Base-by-base conservation (phyloP, 1,140 invertebrate species). In the Cyrtorhinus lividipennis region DNA sequence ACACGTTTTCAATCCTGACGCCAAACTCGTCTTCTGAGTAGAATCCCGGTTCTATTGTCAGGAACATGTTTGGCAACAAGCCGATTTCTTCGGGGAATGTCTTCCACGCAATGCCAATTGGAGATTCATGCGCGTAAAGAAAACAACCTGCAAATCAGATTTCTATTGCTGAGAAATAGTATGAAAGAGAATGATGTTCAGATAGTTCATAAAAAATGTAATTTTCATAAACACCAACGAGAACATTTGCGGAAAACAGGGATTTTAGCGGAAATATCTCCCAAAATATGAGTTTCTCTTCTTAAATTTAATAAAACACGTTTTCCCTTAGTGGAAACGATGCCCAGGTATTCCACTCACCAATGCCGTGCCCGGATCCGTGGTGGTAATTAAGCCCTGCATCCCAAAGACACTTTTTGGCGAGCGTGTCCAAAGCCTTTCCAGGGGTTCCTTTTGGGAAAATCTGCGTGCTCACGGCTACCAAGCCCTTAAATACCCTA, bases 281-380 rank as follows among this genome's bases (percentile, higher is more conserved):
- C n/a, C n/a, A n/a, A n/a, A n/a, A n/a, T n/a, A n/a, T n/a, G n/a
- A n/a, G n/a, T n/a, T n/a, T n/a, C n/a, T n/a, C n/a, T n/a, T n/a
- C n/a, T n/a, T n/a, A n/a, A n/a, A n/a, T n/a, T n/a, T n/a, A n/a
- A n/a, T n/a, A n/a, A n/a, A n/a, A n/a, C n/a, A n/a, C n/a, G n/a
- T n/a, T n/a, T n/a, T n/a, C n/a, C n/a, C n/a, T n/a, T n/a, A n/a
- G n/a, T n/a, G n/a, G n/a, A n/a, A n/a, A n/a, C n/a, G n/a, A n/a
- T n/a, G n/a, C n/a, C n/a, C n/a, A 38, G 30, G 30, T 38, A 38
- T 15, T 5, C 20, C 20, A 10, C 48, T 12, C 20, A 53, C 96
- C 96, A 66, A 99, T 88, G 8, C 96, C 95, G 74, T 99, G 96
- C 0, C 95, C 93, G 22, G 96, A 99, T 20, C 96, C 95, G 75